These are phyloP conservation scores for Peromyscus eremicus DNA, from an alignment of 2,797 vertebrate genomes.

Conservation along the genomic window DNA sequence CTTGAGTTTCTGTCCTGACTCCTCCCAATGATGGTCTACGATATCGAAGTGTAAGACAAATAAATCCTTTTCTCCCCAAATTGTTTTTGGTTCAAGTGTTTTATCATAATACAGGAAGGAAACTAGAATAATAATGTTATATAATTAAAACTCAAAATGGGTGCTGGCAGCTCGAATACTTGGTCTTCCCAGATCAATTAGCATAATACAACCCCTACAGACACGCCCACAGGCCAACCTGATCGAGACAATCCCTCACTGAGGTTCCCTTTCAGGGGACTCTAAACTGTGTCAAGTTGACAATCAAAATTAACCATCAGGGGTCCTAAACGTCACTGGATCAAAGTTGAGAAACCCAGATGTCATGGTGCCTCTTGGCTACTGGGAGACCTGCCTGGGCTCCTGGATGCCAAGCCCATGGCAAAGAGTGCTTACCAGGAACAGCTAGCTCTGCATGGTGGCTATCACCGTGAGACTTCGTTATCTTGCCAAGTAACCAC, in stretches of 20 bases:
- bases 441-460: not conserved
- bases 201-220: not conserved
- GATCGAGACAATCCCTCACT: not conserved
- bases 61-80: not conserved
- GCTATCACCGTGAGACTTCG: not conserved
- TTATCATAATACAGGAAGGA: not conserved
- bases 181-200: not conserved
- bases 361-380: rapidly evolving
- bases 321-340: not conserved
- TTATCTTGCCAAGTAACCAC: not conserved
- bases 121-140: not conserved
- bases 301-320: not conserved
- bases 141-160: not conserved
- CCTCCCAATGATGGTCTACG: not conserved
- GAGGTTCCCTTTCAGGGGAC: not conserved
- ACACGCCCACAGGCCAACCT: not conserved
- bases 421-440: rapidly evolving
- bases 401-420: rapidly evolving
- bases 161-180: not conserved
- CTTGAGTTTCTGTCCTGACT: not conserved
- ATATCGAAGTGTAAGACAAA: not conserved
- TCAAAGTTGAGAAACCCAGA: not conserved
- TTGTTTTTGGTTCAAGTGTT: not conserved
- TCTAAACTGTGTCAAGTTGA: not conserved
- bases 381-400: not conserved